phyloP scores from a whole-genome alignment of 2,888 invertebrate genomes.

The Harpalus rubripes region DNA sequence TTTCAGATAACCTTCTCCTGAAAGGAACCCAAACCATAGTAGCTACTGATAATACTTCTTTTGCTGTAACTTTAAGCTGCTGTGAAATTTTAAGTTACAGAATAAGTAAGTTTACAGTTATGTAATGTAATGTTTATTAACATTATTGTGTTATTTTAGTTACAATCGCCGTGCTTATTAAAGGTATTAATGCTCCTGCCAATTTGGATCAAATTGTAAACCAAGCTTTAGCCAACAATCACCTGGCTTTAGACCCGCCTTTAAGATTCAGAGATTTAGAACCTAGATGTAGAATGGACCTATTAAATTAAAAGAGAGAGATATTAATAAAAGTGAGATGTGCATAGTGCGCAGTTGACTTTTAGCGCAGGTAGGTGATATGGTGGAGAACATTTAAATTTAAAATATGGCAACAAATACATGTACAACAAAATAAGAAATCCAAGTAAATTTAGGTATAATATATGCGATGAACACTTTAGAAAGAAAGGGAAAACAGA shows the following conservation, averaged over 20 bases:
- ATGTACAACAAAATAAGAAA: no score
- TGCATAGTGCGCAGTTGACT: no score
- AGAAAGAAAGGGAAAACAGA: no score
- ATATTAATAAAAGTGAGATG: no score
- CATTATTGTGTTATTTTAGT: constrained; percentile 17
- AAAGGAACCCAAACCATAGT: not conserved
- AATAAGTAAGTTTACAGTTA: not conserved
- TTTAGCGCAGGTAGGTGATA: no score
- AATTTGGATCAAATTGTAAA: not conserved
- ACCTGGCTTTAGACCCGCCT: not conserved
- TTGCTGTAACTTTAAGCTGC: not conserved
- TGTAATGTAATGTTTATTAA: not conserved
- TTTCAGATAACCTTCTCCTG: not conserved
- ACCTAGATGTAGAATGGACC: not conserved
- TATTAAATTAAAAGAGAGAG: no score
- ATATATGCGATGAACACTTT: no score
- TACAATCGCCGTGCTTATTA: constrained; percentile 4
- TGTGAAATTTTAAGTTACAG: not conserved
- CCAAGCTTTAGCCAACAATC: not conserved
- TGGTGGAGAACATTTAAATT: no score
- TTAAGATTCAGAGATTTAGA: constrained; percentile 13
- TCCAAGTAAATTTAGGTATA: no score
- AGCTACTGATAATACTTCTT: constrained; percentile 9
- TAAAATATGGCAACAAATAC: no score
- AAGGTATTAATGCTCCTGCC: not conserved